Evolutionary conservation across 2,797 vertebrate species (phyloP).

Genomic region (Ciconia nigra): DNA sequence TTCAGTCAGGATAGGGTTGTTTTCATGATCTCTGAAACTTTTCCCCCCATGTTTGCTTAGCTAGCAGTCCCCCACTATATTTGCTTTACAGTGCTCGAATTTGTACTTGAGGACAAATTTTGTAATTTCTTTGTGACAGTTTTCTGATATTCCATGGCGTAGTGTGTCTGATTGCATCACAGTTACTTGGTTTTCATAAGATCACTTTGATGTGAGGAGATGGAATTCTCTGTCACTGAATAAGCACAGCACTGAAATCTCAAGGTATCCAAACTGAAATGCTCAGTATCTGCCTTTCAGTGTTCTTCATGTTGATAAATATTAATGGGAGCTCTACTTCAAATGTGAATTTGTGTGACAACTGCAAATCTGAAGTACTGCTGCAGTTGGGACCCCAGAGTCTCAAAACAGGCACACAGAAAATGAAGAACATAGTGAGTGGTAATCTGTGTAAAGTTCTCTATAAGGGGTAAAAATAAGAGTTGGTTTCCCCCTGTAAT

Average conservation of each 20-base stretch:
- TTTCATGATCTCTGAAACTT: neutral
- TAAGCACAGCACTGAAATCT: neutral
- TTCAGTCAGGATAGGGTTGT: neutral
- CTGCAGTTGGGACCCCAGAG: neutral
- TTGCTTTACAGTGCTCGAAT: neutral
- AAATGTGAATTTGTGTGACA: neutral
- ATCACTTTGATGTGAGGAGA: neutral
- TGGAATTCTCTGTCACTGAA: neutral
- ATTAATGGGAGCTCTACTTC: neutral
- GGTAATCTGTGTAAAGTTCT: neutral
- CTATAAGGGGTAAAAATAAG: neutral
- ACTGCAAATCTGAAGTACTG: neutral
- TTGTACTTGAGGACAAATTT: neutral
- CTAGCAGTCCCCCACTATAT: neutral
- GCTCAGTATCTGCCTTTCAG: neutral
- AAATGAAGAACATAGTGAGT: neutral
- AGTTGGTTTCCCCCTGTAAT: neutral
- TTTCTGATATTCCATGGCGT: neutral
- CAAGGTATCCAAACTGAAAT: neutral
- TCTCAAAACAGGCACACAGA: neutral
- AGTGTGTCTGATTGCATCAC: neutral
- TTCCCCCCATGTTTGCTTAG: fast-evolving
- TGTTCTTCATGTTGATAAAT: neutral
- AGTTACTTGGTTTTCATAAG: neutral
- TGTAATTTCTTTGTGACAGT: neutral